phyloP scores from a whole-genome alignment of 2,888 invertebrate species.

The Cheilosia urbana region DNA sequence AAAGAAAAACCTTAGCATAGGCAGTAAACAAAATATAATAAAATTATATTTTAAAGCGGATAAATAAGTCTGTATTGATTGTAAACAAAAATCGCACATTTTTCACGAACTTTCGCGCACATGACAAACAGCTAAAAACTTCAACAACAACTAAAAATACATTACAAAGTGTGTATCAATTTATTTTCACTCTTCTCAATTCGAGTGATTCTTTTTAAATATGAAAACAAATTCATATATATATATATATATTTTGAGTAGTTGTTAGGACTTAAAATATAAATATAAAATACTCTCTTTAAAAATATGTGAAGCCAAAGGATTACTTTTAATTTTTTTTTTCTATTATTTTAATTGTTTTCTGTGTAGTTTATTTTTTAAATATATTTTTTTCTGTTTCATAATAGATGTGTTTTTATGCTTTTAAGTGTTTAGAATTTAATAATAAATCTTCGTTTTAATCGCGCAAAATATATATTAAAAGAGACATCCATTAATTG shows the following conservation, averaged over 20 bases:
- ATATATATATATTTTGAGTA: conserved; percentile 65
- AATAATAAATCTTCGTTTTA: conserved; percentile 55
- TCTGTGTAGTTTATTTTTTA: conserved; percentile 57
- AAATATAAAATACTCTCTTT: conserved; percentile 63
- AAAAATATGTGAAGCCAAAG: conserved; percentile 74
- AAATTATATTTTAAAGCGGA: conserved; percentile 71
- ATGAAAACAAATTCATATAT: conserved; percentile 11
- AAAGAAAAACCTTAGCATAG: conserved; percentile 53
- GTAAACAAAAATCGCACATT: conserved; percentile 62
- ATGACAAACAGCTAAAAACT: conserved; percentile 56
- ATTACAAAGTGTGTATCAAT: conserved; percentile 63
- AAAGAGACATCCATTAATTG: conserved; percentile 83
- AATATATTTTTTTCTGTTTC: conserved; percentile 31
- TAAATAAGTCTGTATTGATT: conserved; percentile 69
- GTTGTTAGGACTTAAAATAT: conserved; percentile 66
- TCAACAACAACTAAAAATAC: conserved; percentile 49
- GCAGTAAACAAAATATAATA: conserved; percentile 66
- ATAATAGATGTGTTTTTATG: conserved; percentile 73
- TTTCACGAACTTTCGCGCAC: conserved; percentile 73
- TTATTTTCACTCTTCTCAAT: conserved; percentile 67
- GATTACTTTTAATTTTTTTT: conserved; percentile 69
- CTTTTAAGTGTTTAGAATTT: conserved; percentile 74
- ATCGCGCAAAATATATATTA: conserved; percentile 64
- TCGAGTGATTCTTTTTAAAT: conserved; percentile 55
- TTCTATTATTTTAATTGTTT: conserved; percentile 33